Evolutionary conservation across 2,888 invertebrate genomes (phyloP).

Genomic region (Caenorhabditis sinica): DNA sequence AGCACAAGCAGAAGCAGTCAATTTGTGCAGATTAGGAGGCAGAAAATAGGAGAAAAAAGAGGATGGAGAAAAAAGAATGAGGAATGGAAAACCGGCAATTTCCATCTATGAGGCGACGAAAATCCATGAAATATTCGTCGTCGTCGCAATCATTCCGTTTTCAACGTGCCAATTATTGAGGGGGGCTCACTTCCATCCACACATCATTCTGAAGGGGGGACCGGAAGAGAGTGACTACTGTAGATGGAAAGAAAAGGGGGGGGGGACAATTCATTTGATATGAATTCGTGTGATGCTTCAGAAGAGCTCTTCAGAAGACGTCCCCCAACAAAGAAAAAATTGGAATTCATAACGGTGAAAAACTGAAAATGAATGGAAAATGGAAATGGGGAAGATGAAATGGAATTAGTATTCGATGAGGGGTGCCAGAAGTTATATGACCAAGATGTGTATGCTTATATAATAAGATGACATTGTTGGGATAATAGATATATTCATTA

Average conservation of each 20-base stretch:
- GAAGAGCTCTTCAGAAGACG: not conserved
- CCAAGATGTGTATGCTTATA: conserved; percentile 27
- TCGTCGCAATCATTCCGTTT: conserved; percentile 10
- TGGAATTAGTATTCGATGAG: conserved; percentile 59
- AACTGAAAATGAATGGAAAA: not conserved
- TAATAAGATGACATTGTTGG: conserved; percentile 36
- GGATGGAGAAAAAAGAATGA: conserved; percentile 3
- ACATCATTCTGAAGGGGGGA: conserved; percentile 3
- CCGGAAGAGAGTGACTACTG: conserved; percentile 44
- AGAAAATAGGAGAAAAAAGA: no score
- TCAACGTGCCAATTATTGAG: conserved; percentile 60
- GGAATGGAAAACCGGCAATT: conserved; percentile 49
- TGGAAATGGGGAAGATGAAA: not conserved
- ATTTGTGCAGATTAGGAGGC: conserved; percentile 60
- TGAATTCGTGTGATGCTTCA: conserved; percentile 30
- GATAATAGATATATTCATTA: conserved; percentile 14
- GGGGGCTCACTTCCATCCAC: conserved; percentile 9
- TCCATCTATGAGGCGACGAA: not conserved
- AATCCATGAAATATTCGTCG: conserved; percentile 58
- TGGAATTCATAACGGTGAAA: conserved; percentile 57
- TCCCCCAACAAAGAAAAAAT: no score
- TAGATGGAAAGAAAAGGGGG: not conserved
- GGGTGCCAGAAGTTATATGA: conserved; percentile 27
- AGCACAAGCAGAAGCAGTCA: conserved; percentile 25
- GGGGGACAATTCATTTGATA: conserved; percentile 56